A percentile compares a stretch with the other conserved stretches of the same genome.
Evolutionary conservation across 2,113 vertebrate species (phyloP).

Genomic region (Pandion haliaetus): DNA sequence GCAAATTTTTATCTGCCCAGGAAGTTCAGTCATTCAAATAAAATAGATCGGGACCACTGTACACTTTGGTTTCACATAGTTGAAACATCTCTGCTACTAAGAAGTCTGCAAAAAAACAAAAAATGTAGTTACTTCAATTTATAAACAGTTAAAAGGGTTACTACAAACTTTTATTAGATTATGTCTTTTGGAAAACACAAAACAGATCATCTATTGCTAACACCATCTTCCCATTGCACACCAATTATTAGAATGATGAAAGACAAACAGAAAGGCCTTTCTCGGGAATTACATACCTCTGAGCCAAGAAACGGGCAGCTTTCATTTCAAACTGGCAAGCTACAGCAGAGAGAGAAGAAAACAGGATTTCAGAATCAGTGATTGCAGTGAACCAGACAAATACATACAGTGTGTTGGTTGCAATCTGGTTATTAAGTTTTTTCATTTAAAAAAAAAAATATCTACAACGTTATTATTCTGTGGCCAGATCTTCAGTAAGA

Average conservation of each 20-base stretch:
- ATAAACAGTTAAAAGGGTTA: not conserved
- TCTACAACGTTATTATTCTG: not conserved
- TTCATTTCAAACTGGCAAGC: not conserved
- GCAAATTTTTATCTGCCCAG: not conserved
- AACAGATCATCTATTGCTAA: not conserved
- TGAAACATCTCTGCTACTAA: not conserved
- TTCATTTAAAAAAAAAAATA: not conserved
- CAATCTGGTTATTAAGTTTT: not conserved
- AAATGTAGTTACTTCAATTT: not conserved
- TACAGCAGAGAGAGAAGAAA: not conserved
- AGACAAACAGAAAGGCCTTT: not conserved
- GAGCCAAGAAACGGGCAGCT: not conserved
- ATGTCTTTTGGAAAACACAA: not conserved
- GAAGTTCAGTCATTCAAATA: not conserved
- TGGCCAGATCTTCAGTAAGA: not conserved
- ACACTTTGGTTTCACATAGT: not conserved
- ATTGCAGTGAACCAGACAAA: not conserved
- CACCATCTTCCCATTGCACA: not conserved
- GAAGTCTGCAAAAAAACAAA: not conserved
- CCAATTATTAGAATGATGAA: not conserved
- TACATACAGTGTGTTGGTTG: not conserved
- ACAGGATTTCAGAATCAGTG: not conserved
- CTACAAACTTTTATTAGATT: not conserved
- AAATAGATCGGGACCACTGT: not conserved
- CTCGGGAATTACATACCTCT: not conserved